A percentile compares a stretch with the other conserved stretches of the same genome.
phyloP scores from a whole-genome alignment of 2,888 invertebrate genomes.

The Phragmatobia fuliginosa region DNA sequence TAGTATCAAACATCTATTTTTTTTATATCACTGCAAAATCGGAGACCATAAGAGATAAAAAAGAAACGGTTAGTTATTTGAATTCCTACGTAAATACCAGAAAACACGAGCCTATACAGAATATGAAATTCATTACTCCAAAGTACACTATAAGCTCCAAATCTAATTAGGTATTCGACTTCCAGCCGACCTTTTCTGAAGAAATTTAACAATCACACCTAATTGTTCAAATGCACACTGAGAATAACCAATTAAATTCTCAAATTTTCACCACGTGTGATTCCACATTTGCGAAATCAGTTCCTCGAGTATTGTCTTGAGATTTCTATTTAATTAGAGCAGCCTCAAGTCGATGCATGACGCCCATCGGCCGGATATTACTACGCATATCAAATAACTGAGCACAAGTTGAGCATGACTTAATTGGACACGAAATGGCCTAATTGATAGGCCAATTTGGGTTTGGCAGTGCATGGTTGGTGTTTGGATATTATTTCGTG shows the following conservation, averaged over 20 bases:
- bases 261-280: constrained; percentile 58
- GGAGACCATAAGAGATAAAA: not conserved
- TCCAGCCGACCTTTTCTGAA: not conserved
- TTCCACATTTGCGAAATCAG: constrained; percentile 60
- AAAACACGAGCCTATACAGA: not conserved
- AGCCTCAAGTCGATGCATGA: constrained; percentile 65
- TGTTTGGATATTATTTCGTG: not conserved
- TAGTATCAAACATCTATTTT: no score
- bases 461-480: not conserved
- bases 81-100: not conserved
- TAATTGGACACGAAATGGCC: constrained; percentile 43
- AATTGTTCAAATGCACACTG: constrained; percentile 19
- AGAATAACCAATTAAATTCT: constrained; percentile 18
- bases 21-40: not conserved
- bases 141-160: not conserved
- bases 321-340: constrained; percentile 81
- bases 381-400: constrained; percentile 46
- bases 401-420: constrained; percentile 30
- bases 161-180: not conserved
- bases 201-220: constrained; percentile 10
- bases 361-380: constrained; percentile 66
- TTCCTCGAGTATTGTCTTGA: constrained; percentile 77
- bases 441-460: constrained; percentile 39
- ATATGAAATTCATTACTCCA: not conserved
- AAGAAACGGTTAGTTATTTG: not conserved